Evolutionary conservation across 2,113 vertebrate genomes (phyloP).

Genomic region (Ammodytes dubius): DNA sequence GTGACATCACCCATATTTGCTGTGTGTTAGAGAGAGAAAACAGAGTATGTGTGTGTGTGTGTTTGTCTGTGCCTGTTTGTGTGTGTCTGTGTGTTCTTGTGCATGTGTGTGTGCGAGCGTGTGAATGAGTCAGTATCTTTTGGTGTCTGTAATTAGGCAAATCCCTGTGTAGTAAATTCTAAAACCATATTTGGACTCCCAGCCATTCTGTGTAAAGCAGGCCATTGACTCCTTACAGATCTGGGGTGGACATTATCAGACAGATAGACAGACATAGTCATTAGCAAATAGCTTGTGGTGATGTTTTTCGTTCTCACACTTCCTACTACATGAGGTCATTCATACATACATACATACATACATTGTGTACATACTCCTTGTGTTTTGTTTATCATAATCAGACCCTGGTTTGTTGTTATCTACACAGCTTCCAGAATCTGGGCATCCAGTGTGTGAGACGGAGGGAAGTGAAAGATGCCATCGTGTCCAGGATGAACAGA

Average conservation of each 20-base stretch:
- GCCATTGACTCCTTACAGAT: not conserved
- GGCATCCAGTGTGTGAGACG: conserved; percentile 98
- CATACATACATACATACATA: no score
- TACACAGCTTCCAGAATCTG: conserved; percentile 94
- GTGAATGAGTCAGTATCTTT: conserved; percentile 60
- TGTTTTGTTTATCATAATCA: not conserved
- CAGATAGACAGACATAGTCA: not conserved
- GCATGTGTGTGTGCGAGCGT: conserved; percentile 33
- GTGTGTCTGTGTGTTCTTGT: conserved; percentile 19
- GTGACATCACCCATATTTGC: conserved; percentile 73
- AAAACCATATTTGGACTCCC: not conserved
- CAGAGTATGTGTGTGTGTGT: conserved; percentile 41
- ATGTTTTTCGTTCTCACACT: no score
- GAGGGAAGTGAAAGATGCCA: conserved; percentile 95
- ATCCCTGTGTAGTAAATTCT: conserved; percentile 16
- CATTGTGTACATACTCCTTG: not conserved
- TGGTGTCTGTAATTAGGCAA: conserved; percentile 46
- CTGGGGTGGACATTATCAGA: no score
- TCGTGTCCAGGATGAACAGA: conserved; percentile 89
- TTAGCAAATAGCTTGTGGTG: not conserved
- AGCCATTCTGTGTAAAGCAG: not conserved
- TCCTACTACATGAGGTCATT: no score
- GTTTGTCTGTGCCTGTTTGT: not conserved
- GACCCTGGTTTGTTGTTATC: not conserved
- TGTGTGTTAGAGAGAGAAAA: conserved; percentile 43